Evolutionary conservation across 2,888 invertebrate species (phyloP).

Genomic region (Cosmorhoe ocellata): DNA sequence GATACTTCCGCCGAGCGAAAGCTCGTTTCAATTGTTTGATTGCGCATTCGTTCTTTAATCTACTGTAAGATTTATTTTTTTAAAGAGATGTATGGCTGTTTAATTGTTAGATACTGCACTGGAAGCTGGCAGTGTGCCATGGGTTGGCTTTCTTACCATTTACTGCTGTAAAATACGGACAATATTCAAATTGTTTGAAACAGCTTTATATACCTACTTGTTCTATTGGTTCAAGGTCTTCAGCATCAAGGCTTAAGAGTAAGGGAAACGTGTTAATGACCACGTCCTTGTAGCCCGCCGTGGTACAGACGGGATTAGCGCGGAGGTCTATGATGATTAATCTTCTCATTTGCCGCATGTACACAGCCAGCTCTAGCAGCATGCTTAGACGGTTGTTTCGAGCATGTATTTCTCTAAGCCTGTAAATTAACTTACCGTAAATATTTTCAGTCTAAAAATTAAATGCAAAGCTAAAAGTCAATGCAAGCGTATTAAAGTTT

Average conservation of each 20-base stretch:
- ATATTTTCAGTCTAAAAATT: no score
- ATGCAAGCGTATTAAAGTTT: background rate
- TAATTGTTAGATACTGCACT: constrained; percentile 11
- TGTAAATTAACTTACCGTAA: constrained; percentile 27
- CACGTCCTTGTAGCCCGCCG: constrained; percentile 62
- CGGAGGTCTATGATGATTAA: constrained; percentile 63
- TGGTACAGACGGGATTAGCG: constrained; percentile 64
- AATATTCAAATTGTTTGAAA: constrained; percentile 10
- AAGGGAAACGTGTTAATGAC: constrained; percentile 62
- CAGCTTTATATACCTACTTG: constrained; percentile 57
- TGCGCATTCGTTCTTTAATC: constrained; percentile 3
- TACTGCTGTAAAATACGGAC: constrained; percentile 9
- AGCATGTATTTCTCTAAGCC: constrained; percentile 62
- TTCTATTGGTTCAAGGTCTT: constrained; percentile 56
- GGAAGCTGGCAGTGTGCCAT: constrained; percentile 17
- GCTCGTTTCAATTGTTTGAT: constrained; percentile 12
- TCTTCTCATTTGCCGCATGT: constrained; percentile 62
- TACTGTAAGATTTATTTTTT: constrained; percentile 10
- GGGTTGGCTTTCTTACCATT: constrained; percentile 8
- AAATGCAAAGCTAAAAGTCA: no score
- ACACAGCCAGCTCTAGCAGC: constrained; percentile 67
- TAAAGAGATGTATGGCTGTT: constrained; percentile 1
- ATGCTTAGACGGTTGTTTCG: constrained; percentile 63
- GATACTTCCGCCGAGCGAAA: constrained; percentile 6
- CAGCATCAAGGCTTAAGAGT: constrained; percentile 58